Evolutionary conservation across 2,797 vertebrate species (phyloP).

Genomic region (Urophycis tenuis): DNA sequence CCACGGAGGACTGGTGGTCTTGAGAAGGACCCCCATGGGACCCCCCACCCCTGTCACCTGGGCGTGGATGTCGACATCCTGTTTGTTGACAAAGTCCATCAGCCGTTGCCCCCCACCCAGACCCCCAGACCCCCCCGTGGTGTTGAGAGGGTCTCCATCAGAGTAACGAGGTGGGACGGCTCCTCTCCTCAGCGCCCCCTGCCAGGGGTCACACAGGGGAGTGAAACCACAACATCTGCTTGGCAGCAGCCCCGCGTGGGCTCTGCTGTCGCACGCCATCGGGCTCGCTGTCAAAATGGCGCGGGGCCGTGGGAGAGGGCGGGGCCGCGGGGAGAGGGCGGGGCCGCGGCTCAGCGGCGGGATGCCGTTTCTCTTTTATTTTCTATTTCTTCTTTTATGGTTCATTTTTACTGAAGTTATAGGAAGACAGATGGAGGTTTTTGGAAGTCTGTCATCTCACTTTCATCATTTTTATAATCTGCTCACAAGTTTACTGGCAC

Average conservation of each 20-base stretch:
- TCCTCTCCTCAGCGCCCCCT: conserved; percentile 35
- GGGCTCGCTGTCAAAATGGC: conserved; percentile 38
- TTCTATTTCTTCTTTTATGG: conserved; percentile 17
- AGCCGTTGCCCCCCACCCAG: too few species aligned
- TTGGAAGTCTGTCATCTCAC: not conserved
- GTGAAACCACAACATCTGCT: conserved; percentile 48
- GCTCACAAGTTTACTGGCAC: not conserved
- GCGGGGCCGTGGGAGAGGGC: conserved; percentile 26
- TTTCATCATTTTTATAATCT: not conserved
- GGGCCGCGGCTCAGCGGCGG: conserved; percentile 34
- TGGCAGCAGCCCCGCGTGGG: conserved; percentile 29
- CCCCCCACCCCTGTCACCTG: too few species aligned
- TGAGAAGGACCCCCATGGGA: not conserved
- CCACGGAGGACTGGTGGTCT: not conserved
- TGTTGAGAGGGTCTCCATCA: conserved; percentile 23
- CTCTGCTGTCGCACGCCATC: conserved; percentile 39
- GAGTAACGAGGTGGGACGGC: conserved; percentile 48
- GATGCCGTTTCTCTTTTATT: conserved; percentile 28
- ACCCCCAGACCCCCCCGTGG: too few species aligned
- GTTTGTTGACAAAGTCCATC: conserved; percentile 1
- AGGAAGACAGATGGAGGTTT: not conserved
- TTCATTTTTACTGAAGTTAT: not conserved
- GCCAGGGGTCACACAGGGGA: conserved; percentile 28
- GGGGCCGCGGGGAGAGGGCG: conserved; percentile 25
- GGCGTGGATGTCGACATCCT: not conserved